These are phyloP conservation scores for Leptinotarsa juncta DNA, from an alignment of 2,888 invertebrate genomes.

Conservation along the genomic window DNA sequence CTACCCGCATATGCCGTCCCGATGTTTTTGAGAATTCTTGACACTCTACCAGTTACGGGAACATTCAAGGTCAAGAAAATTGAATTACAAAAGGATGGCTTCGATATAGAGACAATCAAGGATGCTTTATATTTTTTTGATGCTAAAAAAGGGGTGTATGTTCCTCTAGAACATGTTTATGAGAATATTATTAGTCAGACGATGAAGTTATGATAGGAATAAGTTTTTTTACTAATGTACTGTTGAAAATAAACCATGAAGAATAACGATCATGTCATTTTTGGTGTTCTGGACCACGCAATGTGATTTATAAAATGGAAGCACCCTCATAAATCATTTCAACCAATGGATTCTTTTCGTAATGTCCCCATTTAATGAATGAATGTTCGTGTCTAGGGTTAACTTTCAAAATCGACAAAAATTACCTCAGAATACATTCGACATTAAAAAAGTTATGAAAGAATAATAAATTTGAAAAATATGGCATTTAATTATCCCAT, in stretches of 20 bases:
- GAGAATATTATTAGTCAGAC: slow-evolving; percentile 58
- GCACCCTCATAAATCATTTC: too few relatives aligned
- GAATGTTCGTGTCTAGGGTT: too few relatives aligned
- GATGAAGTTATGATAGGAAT: slow-evolving; percentile 44
- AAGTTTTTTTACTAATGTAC: background rate
- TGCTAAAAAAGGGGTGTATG: slow-evolving; percentile 55
- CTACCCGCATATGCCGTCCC: slow-evolving; percentile 91
- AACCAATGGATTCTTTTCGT: too few relatives aligned
- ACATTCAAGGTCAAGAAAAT: slow-evolving; percentile 95
- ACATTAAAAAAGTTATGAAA: too few relatives aligned
- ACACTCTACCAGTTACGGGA: slow-evolving; percentile 83
- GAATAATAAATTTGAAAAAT: too few relatives aligned
- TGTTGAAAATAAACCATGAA: background rate
- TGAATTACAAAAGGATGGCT: slow-evolving; percentile 87
- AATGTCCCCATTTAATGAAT: too few relatives aligned
- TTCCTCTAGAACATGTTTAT: slow-evolving; percentile 56
- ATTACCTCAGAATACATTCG: too few relatives aligned
- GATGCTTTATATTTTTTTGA: slow-evolving; percentile 75
- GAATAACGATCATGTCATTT: too few relatives aligned
- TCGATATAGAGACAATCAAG: slow-evolving; percentile 80
- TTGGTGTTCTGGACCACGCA: too few relatives aligned
- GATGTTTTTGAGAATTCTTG: slow-evolving; percentile 84
- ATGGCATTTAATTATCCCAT: too few relatives aligned
- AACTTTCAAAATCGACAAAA: too few relatives aligned
- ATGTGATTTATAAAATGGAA: too few relatives aligned